A percentile compares a stretch with the other conserved stretches of the same genome.
Evolutionary conservation across 2,113 vertebrate species (phyloP).

Genomic region (Pollachius pollachius): DNA sequence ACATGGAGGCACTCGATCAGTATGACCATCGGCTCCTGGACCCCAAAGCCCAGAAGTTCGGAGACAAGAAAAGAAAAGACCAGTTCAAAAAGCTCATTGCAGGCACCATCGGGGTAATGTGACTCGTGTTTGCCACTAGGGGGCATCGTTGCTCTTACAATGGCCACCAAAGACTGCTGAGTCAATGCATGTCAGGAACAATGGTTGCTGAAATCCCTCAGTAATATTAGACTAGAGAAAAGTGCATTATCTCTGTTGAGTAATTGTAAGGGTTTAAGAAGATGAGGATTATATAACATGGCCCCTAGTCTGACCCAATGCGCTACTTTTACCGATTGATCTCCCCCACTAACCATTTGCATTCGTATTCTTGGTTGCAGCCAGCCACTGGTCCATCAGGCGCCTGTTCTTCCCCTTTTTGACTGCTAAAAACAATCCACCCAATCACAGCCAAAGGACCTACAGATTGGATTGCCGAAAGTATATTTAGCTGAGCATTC

Average conservation of each 20-base stretch:
- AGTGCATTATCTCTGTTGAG: background rate
- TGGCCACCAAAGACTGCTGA: background rate
- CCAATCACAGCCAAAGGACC: too few species aligned
- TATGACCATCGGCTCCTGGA: slow-evolving; percentile 88
- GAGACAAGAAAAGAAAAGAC: slow-evolving; percentile 92
- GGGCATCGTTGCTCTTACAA: slow-evolving; percentile 25
- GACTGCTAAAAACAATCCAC: too few species aligned
- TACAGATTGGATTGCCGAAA: too few species aligned
- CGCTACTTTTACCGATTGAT: too few species aligned
- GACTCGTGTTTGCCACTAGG: slow-evolving; percentile 30
- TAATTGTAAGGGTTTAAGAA: too few species aligned
- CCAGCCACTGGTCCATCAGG: background rate
- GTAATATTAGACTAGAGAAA: background rate
- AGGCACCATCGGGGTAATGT: slow-evolving; percentile 89
- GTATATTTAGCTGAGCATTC: too few species aligned
- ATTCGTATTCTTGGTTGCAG: background rate
- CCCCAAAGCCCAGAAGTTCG: slow-evolving; percentile 77
- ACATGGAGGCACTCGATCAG: slow-evolving; percentile 83
- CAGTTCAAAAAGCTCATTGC: slow-evolving; percentile 93
- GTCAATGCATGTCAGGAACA: slow-evolving; percentile 16
- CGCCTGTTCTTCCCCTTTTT: too few species aligned
- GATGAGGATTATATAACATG: too few species aligned
- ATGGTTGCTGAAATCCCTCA: background rate
- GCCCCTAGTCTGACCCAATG: too few species aligned
- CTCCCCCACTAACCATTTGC: background rate